Percentiles rank a stretch among this genome's conserved stretches.
phyloP scores from a whole-genome alignment of 1,140 invertebrate genomes.

The Thaumetopoea pityocampa region DNA sequence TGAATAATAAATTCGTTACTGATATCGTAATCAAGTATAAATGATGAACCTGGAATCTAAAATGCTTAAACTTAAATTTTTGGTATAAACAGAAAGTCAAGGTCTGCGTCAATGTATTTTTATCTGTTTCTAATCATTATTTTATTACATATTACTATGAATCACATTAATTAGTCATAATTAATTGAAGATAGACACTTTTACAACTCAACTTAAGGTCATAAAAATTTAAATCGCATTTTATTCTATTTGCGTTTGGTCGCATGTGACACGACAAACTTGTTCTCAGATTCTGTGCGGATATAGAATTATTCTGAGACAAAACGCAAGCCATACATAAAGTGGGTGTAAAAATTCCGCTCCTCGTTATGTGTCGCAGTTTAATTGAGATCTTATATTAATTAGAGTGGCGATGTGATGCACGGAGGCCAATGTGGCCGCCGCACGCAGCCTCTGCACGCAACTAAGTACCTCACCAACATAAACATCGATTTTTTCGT shows the following conservation, averaged over 20 bases:
- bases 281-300: conserved; percentile 35
- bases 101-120: too few relatives aligned
- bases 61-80: too few relatives aligned
- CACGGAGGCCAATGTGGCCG: conserved; percentile 55
- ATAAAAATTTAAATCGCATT: conserved; percentile 28
- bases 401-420: conserved; percentile 64
- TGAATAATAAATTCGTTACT: too few relatives aligned
- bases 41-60: too few relatives aligned
- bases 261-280: conserved; percentile 38
- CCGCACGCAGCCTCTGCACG: conserved; percentile 63
- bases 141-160: conserved; percentile 4
- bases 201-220: conserved; percentile 17
- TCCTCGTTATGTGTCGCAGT: conserved; percentile 68
- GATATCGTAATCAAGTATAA: too few relatives aligned
- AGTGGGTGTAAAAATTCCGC: conserved; percentile 38
- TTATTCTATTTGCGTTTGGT: conserved; percentile 25
- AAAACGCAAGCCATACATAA: conserved; percentile 34
- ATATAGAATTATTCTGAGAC: conserved; percentile 40
- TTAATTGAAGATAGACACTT: conserved; percentile 16
- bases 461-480: conserved; percentile 37
- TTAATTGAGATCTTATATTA: conserved; percentile 74
- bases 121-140: conserved; percentile 9
- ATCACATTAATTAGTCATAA: conserved; percentile 21
- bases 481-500: conserved; percentile 40
- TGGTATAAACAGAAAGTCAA: too few relatives aligned